A percentile compares a stretch with the other conserved stretches of the same genome.
These are phyloP conservation scores for Nemapogon koenigi DNA, from an alignment of 2,888 invertebrate genomes.

Conservation along the genomic window DNA sequence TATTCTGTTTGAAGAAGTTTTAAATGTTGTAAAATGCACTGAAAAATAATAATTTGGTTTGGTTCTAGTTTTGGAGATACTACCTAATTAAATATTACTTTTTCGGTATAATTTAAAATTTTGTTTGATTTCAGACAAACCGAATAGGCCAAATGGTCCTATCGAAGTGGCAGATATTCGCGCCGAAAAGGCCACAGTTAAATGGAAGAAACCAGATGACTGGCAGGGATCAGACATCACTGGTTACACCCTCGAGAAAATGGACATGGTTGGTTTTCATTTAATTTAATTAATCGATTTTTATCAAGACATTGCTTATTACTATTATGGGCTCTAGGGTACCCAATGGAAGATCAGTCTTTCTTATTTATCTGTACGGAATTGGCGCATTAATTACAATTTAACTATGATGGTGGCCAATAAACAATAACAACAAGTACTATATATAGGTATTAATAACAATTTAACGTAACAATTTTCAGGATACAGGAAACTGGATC, in stretches of 20 bases:
- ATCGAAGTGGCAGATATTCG: conserved; percentile 88
- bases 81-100: not conserved
- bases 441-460: no score
- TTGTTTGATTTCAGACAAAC: conserved; percentile 70
- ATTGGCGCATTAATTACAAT: no score
- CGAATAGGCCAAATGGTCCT: conserved; percentile 83
- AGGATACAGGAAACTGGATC: conserved; percentile 94
- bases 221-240: conserved; percentile 89
- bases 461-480: no score
- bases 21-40: conserved; percentile 7
- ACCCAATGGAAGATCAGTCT: no score
- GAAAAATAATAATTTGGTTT: not conserved
- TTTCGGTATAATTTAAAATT: not conserved
- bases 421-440: no score
- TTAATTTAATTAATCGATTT: not conserved
- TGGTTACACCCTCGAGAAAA: conserved; percentile 92
- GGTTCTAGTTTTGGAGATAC: not conserved
- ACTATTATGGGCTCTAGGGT: no score
- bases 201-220: conserved; percentile 91
- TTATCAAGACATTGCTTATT: not conserved
- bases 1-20: conserved; percentile 2
- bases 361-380: no score
- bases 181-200: conserved; percentile 87
- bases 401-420: no score
- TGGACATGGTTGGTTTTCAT: conserved; percentile 73